phyloP scores from a whole-genome alignment of 2,888 invertebrate species.

The Caenorhabditis sp. region DNA sequence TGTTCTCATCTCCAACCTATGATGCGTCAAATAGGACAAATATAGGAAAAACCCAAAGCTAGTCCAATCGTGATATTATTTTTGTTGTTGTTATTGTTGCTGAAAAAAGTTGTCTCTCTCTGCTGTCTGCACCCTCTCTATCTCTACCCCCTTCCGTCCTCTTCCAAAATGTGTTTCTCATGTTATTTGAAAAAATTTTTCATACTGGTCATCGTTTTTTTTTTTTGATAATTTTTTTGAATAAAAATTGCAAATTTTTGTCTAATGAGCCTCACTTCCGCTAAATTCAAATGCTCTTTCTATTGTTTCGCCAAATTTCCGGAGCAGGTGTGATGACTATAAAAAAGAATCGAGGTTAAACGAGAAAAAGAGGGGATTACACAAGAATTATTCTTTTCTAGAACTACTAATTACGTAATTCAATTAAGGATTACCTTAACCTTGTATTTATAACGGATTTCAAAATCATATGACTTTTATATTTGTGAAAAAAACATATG shows the following conservation, averaged over 20 bases:
- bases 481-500: constrained; percentile 4
- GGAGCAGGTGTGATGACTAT: constrained; percentile 33
- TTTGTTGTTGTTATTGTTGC: background rate
- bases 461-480: background rate
- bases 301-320: constrained; percentile 9
- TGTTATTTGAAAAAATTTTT: constrained; percentile 2
- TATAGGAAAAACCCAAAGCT: background rate
- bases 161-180: too few species aligned
- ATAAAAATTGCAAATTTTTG: background rate
- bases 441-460: background rate
- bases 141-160: constrained; percentile 4
- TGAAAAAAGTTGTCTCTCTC: background rate
- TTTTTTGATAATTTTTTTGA: constrained; percentile 3
- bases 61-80: background rate
- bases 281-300: background rate
- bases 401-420: constrained; percentile 1
- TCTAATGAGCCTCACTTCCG: background rate
- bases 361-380: constrained; percentile 17
- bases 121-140: constrained; percentile 13
- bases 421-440: background rate
- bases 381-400: constrained; percentile 6
- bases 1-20: constrained; percentile 44
- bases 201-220: constrained; percentile 8
- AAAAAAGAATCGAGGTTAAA: background rate
- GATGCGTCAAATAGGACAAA: background rate